Evolutionary conservation across 2,113 vertebrate species (phyloP), one percentile per base, ranked within the genome.

Genomic region (Oplegnathus fasciatus): DNA sequence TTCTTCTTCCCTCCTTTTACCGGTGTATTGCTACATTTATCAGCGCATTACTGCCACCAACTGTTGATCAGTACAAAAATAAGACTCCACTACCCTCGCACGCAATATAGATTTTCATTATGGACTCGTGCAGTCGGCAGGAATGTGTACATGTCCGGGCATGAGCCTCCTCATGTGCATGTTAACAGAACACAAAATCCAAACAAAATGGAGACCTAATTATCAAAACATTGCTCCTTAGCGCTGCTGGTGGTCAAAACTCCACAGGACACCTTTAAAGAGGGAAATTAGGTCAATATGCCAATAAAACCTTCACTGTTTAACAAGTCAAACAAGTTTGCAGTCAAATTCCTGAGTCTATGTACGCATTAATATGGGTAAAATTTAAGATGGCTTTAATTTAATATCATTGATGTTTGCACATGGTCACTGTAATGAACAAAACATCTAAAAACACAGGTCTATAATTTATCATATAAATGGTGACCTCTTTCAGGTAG

Each of bases 401-500:
- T 55, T 26, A 13, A 26, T 10, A n/a, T 15, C 14, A 17, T 17
- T 54, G 9, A 24, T 24, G 52, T 9, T 24, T 24, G 24, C 22
- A 28, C 13, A 17, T 17, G 44, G 44, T 5, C 4, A 46, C 44
- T 46, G 44, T 5, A 15, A 46, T 46, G 44, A 46, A 46, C 17
- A 20, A 68, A 28, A 57, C 54, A 14, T 73, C 60, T 22, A 22
- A n/a, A n/a, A 24, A 14, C 22, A 18, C 54, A 42, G 1, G n/a
- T 55, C 4, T 9, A 1, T 18, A 1, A 60, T 8, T 5, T 10
- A 17, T 8, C 20, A 52, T 10, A 9, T 9, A 4, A 69, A 15
- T 0, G 1, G 1, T 4, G 46, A 97, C 95, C 93, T 99, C 98
- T 88, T 96, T 99, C 94, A 99, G 97, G 96, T 98, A 99, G 96